Evolutionary conservation across 2,888 invertebrate species (phyloP), one percentile per base, ranked within the genome.

Genomic region (Dynastes tityus): DNA sequence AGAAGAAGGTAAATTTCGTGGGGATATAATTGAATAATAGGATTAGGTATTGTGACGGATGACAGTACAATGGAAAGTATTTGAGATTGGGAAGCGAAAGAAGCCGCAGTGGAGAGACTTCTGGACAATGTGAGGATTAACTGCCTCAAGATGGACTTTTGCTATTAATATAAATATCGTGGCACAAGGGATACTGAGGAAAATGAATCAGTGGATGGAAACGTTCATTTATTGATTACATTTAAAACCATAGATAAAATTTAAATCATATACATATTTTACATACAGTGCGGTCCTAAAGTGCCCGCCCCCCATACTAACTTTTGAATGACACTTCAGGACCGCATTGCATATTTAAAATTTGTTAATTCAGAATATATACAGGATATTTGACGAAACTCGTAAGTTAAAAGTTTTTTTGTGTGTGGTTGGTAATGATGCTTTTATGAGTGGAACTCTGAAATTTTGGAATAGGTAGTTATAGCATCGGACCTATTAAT

Each of bases 71-170:
- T 61, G 61, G 73, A 80, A 67, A 82, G 81, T 83, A 84, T 85
- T 85, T 84, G 84, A 83, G 84, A 80, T 80, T 80, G 80, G 80
- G 81, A 83, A 81, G 83, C 82, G 82, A 82, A 83, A 83, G 83
- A 84, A 82, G 81, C 80, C 80, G 81, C 80, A 80, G 79, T 79
- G 80, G 80, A 70, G 64, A 16, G 61, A 68, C 75, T 76, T 64
- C 76, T 80, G 85, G 84, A 85, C 85, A 85, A 85, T 85, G 78
- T 79, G 49, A 67, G 85, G 85, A 85, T 85, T 85, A 85, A 81
- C 83, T 77, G 80, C 67, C 80, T 81, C 78, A 81, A 82, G 82
- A 82, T 80, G 82, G 80, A 81, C 82, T 78, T 77, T 53, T 68
- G 79, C 80, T 82, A 81, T 80, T 80, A 82, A 80, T 80, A 82